Percentiles rank a stretch among this genome's conserved stretches.
These are phyloP conservation scores for Gambusia yucatana DNA, from an alignment of 2,797 vertebrate genomes.

Conservation along the genomic window DNA sequence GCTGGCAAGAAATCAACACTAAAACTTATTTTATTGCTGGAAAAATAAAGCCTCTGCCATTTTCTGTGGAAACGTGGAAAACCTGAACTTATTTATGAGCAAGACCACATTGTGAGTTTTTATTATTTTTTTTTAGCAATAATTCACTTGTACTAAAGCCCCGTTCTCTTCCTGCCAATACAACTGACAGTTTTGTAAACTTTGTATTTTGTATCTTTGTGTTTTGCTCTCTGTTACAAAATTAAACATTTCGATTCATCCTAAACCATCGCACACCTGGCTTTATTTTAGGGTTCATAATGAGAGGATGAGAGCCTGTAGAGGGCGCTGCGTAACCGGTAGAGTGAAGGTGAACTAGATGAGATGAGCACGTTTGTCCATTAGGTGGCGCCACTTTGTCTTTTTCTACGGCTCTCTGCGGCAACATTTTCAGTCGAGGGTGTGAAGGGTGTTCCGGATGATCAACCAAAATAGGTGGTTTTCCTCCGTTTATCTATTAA, in stretches of 20 bases:
- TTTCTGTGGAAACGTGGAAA: conserved; percentile 58
- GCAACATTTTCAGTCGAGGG: conserved; percentile 89
- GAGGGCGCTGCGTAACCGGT: conserved; percentile 74
- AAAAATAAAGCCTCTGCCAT: conserved; percentile 24
- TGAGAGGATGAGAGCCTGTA: not conserved
- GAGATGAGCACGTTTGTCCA: conserved; percentile 77
- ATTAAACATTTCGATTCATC: conserved; percentile 67
- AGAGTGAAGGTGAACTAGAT: conserved; percentile 74
- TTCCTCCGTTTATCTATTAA: not conserved
- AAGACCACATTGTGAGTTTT: conserved; percentile 47
- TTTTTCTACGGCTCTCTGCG: conserved; percentile 89
- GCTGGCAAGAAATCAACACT: conserved; percentile 27
- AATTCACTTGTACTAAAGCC: conserved; percentile 38
- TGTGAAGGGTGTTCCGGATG: conserved; percentile 88
- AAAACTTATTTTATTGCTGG: conserved; percentile 32
- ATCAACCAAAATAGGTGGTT: conserved; percentile 76
- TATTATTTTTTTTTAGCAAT: conserved; percentile 62
- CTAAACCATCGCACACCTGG: not conserved
- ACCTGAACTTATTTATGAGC: conserved; percentile 69
- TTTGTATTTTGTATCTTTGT: conserved; percentile 76
- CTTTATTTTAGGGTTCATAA: conserved; percentile 11
- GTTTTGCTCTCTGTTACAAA: conserved; percentile 53
- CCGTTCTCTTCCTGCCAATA: conserved; percentile 45
- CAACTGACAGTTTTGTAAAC: conserved; percentile 49
- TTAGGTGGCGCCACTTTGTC: conserved; percentile 85